Base-by-base conservation (phyloP, 2,888 invertebrate species). In the Volucella inflata region DNA sequence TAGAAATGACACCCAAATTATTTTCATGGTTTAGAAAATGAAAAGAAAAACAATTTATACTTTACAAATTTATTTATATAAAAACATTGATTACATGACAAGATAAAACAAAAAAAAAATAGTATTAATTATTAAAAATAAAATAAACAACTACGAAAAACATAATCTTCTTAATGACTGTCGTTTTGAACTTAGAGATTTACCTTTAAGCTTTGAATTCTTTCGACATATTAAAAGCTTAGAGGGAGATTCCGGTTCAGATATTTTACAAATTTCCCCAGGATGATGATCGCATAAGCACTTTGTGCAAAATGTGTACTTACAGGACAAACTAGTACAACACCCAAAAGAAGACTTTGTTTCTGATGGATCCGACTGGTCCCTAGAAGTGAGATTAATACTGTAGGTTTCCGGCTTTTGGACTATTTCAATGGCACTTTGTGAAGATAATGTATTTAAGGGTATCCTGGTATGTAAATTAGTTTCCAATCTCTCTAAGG, bases 281-380 rank as follows among this genome's bases (percentile, higher is more conserved):
- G 89, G 91, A 89, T 90, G 90, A 60, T 90, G 89, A 12, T 88
- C 87, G 44, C 88, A 88, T n/a, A 87, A 87, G 75, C 90, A 90
- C 21, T 89, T 88, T 0, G 88, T 53, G 60, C 90, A 90, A 55
- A 90, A 90, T 3, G 88, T 88, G 71, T 88, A 91, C 44, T 87
- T 87, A 70, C 90, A 91, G 2, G 65, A 44, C 2, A 88, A 75
- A 21, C 90, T 88, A 1, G 88, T 90, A 80, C 90, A 90, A 21
- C 36, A 2, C 10, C 76, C 85, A n/a, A 67, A 46, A 14, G 11
- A 11, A 8, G 50, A 17, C 12, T 2, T 44, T n/a, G n/a, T 36
- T 16, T 65, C 59, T 1, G 16, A 8, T 36, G 50, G 11, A 14
- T 42, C 14, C 17, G 50, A 40, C 2, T 51, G 38, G 30, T 57